Percentiles rank a stretch among this genome's conserved stretches.
Conservation (phyloP, 2,113 vertebrate genomes). For the Aramus guarauna region DNA sequence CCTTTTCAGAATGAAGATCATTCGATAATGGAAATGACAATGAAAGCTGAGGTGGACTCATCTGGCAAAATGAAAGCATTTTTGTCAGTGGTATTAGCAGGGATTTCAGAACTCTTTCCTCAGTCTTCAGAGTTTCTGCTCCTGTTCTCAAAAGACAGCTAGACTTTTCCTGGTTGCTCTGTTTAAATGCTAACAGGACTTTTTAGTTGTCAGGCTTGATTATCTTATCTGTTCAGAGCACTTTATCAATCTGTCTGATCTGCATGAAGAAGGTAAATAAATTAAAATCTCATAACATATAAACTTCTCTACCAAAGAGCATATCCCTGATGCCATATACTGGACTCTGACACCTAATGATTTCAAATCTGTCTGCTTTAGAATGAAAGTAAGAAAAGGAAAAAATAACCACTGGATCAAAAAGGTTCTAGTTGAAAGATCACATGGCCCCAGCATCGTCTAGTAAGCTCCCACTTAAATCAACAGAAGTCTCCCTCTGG, state of each 20-base stretch:
- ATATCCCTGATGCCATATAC: neutral
- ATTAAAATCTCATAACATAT: neutral
- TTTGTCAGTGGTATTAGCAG: neutral
- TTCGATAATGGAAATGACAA: conserved; percentile 46
- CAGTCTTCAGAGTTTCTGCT: neutral
- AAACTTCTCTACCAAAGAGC: neutral
- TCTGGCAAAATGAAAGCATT: neutral
- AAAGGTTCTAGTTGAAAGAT: neutral
- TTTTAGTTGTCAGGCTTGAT: neutral
- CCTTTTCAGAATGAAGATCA: conserved; percentile 17
- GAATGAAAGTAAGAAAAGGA: neutral
- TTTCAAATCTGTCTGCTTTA: neutral
- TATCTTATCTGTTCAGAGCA: neutral
- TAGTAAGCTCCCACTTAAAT: neutral
- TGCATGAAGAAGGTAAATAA: neutral
- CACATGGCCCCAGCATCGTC: neutral
- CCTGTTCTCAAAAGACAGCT: neutral
- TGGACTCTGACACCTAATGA: rapidly evolving
- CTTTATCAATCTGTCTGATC: neutral
- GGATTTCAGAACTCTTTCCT: neutral
- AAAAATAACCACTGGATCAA: neutral
- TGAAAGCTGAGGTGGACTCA: neutral
- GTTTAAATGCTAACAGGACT: neutral
- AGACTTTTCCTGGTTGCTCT: neutral
- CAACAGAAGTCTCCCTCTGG: neutral